Evolutionary conservation across 2,113 vertebrate genomes (phyloP).

Genomic region (Rana temporaria): DNA sequence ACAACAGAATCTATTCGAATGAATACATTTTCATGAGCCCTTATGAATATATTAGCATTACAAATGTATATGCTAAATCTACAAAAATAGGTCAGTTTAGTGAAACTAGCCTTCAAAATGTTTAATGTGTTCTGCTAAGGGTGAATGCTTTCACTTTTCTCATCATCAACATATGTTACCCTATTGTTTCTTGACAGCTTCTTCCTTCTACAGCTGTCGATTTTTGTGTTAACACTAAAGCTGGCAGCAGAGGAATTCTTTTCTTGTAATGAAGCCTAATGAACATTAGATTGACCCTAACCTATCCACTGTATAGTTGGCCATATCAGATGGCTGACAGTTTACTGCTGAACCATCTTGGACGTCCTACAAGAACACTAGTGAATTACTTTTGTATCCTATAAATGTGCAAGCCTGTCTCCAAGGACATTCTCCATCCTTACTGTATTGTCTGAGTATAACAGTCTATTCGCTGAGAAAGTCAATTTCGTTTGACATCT

Average conservation of each 20-base stretch:
- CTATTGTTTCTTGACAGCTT: conserved; percentile 51
- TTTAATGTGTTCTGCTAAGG: conserved; percentile 43
- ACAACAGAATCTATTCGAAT: conserved; percentile 31
- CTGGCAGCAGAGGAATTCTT: conserved; percentile 18
- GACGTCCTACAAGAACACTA: no score
- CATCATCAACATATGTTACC: conserved; percentile 52
- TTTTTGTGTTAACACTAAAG: conserved; percentile 34
- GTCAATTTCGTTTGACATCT: no score
- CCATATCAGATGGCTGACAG: not conserved
- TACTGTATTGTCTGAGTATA: no score
- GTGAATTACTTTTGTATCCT: no score
- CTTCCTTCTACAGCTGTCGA: conserved; percentile 49
- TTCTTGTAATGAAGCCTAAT: not conserved
- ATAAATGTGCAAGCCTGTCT: no score
- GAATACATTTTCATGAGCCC: conserved; percentile 26
- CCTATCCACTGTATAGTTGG: not conserved
- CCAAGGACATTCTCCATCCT: no score
- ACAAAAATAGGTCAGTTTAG: conserved; percentile 46
- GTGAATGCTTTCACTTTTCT: conserved; percentile 38
- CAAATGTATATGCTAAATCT: conserved; percentile 38
- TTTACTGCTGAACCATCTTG: no score
- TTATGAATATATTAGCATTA: conserved; percentile 42
- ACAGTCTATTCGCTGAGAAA: no score
- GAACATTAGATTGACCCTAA: not conserved
- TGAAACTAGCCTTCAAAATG: conserved; percentile 39